Base-by-base conservation (phyloP, 2,888 invertebrate genomes). In the Kryphioiulus occultus region DNA sequence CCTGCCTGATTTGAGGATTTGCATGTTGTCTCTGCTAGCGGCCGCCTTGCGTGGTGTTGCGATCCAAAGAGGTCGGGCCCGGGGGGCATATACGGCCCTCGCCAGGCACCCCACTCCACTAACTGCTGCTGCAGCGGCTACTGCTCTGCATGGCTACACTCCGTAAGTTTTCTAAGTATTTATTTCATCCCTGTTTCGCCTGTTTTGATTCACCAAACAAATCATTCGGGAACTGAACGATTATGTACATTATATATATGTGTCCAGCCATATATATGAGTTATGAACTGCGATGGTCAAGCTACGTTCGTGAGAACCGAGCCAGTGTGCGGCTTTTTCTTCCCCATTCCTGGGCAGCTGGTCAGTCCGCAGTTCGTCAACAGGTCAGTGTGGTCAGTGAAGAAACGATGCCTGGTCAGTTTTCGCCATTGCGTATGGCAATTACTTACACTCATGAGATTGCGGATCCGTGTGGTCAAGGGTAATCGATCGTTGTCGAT, bases 11-110 rank as follows among this genome's bases (percentile, higher is more conserved):
- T 78, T 78, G 85, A 78, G 87, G 84, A 85, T 88, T 87, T 89
- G 89, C 88, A 89, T 88, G 88, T 88, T 78, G 78, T 88, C 89
- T 87, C 88, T 87, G 87, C 87, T 94, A 94, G 96, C 95, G 91
- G 96, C 96, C 91, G 95, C 96, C 90, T 93, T 96, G 91, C 94
- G 96, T 92, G 96, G 96, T 91, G 96, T 96, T 90, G 95, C 96
- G 90, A 95, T 96, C 91, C 96, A 96, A 91, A 94, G 96, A 91
- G 95, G 96, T 91, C 93, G 95, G 91, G 92, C 92, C 84, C 90
- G 92, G 89, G 95, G 95, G 90, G 94, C 95, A 90, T 94, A 95
- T 88, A 95, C 94, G 93, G 92, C 95, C 89, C 94, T 95, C 91
- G 92, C 94, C 89, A 90, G 92, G 93, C 94, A 95, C 91, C 94